Evolutionary conservation across 2,113 vertebrate species (phyloP).

Genomic region (Chionodraco myersi): DNA sequence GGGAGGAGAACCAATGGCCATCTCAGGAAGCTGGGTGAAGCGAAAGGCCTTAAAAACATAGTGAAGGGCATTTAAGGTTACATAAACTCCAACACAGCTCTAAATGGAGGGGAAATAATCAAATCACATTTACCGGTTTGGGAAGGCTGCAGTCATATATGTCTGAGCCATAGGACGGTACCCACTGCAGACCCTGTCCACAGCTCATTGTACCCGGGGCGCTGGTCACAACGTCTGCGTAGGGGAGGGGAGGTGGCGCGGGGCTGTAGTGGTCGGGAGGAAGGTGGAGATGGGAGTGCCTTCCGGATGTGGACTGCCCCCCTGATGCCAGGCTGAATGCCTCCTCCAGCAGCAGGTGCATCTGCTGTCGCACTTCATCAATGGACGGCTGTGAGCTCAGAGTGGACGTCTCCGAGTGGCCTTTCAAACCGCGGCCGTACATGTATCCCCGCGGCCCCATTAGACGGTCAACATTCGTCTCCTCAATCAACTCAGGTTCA

Average conservation of each 20-base stretch:
- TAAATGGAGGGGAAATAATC: background rate
- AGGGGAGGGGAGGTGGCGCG: slow-evolving; percentile 88
- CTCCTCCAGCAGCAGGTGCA: slow-evolving; percentile 98
- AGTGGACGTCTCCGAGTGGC: slow-evolving; percentile 97
- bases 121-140: slow-evolving; percentile 88
- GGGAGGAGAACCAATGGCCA: slow-evolving; percentile 94
- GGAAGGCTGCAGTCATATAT: slow-evolving; percentile 96
- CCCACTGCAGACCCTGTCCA: slow-evolving; percentile 92
- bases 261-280: slow-evolving; percentile 86
- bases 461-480: slow-evolving; percentile 94
- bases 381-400: slow-evolving; percentile 99
- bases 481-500: slow-evolving; percentile 96
- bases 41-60: slow-evolving; percentile 89
- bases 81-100: background rate
- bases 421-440: slow-evolving; percentile 90
- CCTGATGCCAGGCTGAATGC: slow-evolving; percentile 97
- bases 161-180: slow-evolving; percentile 92
- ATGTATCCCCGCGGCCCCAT: slow-evolving; percentile 84
- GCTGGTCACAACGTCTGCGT: slow-evolving; percentile 94
- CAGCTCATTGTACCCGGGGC: slow-evolving; percentile 92
- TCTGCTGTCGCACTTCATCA: slow-evolving; percentile 97
- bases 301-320: slow-evolving; percentile 89
- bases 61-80: slow-evolving; percentile 37
- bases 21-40: slow-evolving; percentile 98
- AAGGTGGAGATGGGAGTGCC: slow-evolving; percentile 77